These are phyloP conservation scores for Pollenia labialis DNA, from an alignment of 2,888 invertebrate genomes.

Conservation along the genomic window DNA sequence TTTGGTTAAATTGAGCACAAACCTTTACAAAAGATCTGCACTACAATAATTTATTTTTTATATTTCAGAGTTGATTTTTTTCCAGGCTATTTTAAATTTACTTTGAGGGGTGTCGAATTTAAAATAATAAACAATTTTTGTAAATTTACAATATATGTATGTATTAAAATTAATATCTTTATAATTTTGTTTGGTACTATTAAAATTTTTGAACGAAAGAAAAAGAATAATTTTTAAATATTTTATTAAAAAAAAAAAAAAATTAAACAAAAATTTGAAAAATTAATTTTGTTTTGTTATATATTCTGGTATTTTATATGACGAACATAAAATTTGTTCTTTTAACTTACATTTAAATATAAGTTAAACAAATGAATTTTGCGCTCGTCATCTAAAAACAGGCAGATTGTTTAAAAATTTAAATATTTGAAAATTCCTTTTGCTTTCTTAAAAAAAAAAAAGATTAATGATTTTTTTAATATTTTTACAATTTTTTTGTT, in stretches of 20 bases:
- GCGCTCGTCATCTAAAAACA: too few species aligned
- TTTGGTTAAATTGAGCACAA: slow-evolving; percentile 68
- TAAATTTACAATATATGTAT: not conserved
- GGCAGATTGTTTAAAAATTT: not conserved
- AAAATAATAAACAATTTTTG: slow-evolving; percentile 37
- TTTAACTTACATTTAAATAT: too few species aligned
- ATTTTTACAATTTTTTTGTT: slow-evolving; percentile 76
- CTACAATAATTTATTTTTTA: slow-evolving; percentile 68
- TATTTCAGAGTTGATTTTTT: slow-evolving; percentile 57
- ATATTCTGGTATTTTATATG: not conserved
- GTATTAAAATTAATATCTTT: slow-evolving; percentile 25
- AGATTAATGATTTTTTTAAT: slow-evolving; percentile 6
- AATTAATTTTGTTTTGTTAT: too few species aligned
- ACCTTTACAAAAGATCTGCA: slow-evolving; percentile 73
- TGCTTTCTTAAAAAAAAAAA: not conserved
- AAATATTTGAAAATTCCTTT: slow-evolving; percentile 17
- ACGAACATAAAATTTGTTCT: not conserved
- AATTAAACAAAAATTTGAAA: too few species aligned
- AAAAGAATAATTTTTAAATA: not conserved
- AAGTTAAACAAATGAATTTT: too few species aligned
- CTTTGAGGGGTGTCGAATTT: slow-evolving; percentile 41
- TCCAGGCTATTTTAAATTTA: slow-evolving; percentile 54
- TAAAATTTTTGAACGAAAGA: slow-evolving; percentile 6
- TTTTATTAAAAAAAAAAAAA: not conserved
- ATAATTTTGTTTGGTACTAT: slow-evolving; percentile 37